Evolutionary conservation across 2,797 vertebrate genomes (phyloP).

Genomic region (Octomys mimax): DNA sequence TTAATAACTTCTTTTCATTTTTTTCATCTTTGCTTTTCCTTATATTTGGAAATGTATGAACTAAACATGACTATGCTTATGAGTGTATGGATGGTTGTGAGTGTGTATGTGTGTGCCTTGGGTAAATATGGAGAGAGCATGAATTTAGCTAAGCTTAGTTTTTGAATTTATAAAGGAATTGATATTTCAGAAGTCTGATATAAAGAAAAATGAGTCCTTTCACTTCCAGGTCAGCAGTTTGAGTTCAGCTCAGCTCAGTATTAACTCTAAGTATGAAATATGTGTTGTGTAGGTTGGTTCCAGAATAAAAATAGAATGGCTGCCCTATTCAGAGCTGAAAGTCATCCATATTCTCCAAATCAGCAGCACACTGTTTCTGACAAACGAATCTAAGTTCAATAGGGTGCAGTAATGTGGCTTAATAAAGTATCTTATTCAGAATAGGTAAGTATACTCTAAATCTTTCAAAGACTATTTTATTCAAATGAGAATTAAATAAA

Average conservation of each 20-base stretch:
- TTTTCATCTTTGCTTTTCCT: not conserved
- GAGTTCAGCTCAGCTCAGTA: slow-evolving; percentile 63
- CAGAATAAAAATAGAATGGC: slow-evolving; percentile 68
- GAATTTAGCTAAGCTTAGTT: slow-evolving; percentile 46
- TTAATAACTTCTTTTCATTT: not conserved
- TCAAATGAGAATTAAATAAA: not conserved
- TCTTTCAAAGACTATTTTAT: not conserved
- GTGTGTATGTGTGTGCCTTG: not conserved
- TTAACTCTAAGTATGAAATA: slow-evolving; percentile 81
- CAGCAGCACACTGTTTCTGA: not conserved
- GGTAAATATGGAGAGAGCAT: not conserved
- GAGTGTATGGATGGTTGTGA: not conserved
- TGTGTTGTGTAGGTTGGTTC: slow-evolving; percentile 63
- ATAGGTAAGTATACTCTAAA: not conserved
- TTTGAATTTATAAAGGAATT: slow-evolving; percentile 30
- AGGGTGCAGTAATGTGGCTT: not conserved
- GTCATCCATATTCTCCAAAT: slow-evolving; percentile 7
- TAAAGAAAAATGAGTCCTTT: slow-evolving; percentile 81
- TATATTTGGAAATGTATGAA: not conserved
- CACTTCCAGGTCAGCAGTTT: slow-evolving; percentile 64
- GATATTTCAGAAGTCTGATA: slow-evolving; percentile 37
- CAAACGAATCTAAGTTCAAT: not conserved
- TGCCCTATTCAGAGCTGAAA: slow-evolving; percentile 6
- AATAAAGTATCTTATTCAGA: not conserved
- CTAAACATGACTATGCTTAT: not conserved